phyloP scores from a whole-genome alignment of 1,140 invertebrate species.

The Saccostrea cuccullata region DNA sequence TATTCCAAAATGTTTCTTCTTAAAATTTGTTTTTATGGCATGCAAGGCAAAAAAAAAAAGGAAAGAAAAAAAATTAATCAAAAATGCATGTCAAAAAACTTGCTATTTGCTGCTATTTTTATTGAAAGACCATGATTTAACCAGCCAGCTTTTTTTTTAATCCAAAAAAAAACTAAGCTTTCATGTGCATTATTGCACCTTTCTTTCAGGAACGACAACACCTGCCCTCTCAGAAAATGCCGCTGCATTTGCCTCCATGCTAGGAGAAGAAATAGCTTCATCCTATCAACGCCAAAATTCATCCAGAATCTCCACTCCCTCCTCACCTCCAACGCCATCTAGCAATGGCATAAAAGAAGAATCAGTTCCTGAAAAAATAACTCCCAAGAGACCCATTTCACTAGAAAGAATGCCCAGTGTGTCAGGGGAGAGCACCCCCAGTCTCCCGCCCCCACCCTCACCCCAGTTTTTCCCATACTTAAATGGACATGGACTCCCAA shows the following conservation, averaged over 20 bases:
- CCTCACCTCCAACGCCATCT: slow-evolving; percentile 41
- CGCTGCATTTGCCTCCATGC: slow-evolving; percentile 66
- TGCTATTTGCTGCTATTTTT: slow-evolving; percentile 19
- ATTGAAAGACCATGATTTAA: slow-evolving; percentile 26
- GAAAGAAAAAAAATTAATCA: background rate
- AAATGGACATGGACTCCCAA: slow-evolving; percentile 63
- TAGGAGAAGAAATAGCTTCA: slow-evolving; percentile 68
- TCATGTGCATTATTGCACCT: slow-evolving; percentile 73
- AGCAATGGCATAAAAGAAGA: slow-evolving; percentile 45
- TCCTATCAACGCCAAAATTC: slow-evolving; percentile 56
- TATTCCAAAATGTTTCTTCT: background rate
- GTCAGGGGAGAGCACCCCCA: slow-evolving; percentile 30
- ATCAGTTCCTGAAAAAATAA: slow-evolving; percentile 52
- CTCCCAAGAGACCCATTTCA: slow-evolving; percentile 41
- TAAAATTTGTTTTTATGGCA: slow-evolving; percentile 16
- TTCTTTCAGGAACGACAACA: slow-evolving; percentile 70
- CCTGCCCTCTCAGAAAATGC: slow-evolving; percentile 62
- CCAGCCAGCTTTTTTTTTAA: slow-evolving; percentile 28
- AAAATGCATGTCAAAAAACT: slow-evolving; percentile 10
- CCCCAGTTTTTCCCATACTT: slow-evolving; percentile 62
- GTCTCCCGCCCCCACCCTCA: slow-evolving; percentile 68
- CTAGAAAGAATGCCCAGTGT: slow-evolving; percentile 52
- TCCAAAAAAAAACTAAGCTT: slow-evolving; percentile 43
- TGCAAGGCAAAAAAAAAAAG: background rate
- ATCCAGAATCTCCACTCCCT: slow-evolving; percentile 46